Base-by-base conservation (phyloP, 1,140 invertebrate species). In the Aricia agestis region DNA sequence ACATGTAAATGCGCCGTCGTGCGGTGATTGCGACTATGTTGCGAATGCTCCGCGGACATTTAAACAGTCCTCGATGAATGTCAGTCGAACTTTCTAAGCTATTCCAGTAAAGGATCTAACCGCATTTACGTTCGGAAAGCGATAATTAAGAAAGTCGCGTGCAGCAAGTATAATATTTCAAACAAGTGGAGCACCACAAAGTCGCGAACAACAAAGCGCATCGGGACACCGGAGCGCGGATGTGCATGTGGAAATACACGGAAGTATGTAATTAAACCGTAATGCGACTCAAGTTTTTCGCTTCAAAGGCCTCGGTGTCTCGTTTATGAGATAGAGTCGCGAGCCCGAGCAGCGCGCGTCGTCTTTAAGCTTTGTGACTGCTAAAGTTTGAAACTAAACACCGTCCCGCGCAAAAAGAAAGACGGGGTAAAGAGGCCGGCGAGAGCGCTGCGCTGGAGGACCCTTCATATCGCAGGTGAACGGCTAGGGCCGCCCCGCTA, bases 401-500 rank as follows among this genome's bases (percentile, higher is more conserved):
- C 61, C 67, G 73, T 65, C 68, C 67, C 67, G 67, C 63, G 63
- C 68, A 71, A 71, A 75, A 75, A 74, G 68, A 72, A 71, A 76
- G 69, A 74, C 73, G 68, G 36, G 75, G 72, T 74, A 76, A 78
- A 78, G 74, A 76, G 74, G 75, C 72, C 74, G 78, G 17, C 63
- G 69, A 68, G 72, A 58, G 63, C 72, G 72, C 68, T 69, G 72
- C 65, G 73, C 58, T 77, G 72, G 61, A 82, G 76, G 63, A 71
- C 76, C 59, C 78, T 80, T 78, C 66, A 78, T 76, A 76, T 79
- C 77, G 76, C 78, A 78, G 78, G 75, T 78, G 78, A 75, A 69
- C 36, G 66, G 36, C 10, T 76, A 82, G 76, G 18, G 74, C 25
- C 73, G 6, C 15, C 2, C 6, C 2, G 13, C 6, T 59, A 61